A percentile compares a stretch with the other conserved stretches of the same genome.
Evolutionary conservation across 2,113 vertebrate species (phyloP).

Genomic region (Cygnus atratus): DNA sequence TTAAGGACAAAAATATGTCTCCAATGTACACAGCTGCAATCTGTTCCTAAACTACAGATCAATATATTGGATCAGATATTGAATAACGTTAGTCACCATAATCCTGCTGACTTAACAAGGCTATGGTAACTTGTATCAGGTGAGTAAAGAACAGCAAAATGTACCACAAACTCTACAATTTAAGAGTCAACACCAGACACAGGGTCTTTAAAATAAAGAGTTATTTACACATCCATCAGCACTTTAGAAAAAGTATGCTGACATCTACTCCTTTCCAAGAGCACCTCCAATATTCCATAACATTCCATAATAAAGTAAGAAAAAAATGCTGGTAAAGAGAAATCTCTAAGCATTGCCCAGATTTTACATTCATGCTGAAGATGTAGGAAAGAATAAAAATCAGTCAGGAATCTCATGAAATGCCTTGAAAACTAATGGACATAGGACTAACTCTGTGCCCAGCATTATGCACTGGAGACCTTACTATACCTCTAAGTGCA

Average conservation of each 20-base stretch:
- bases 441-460: neutral
- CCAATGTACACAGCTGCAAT: neutral
- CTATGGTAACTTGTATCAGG: neutral
- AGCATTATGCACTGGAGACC: neutral
- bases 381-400: neutral
- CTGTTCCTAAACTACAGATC: neutral
- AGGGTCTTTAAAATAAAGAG: neutral
- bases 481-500: too few relatives aligned
- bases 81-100: too few relatives aligned
- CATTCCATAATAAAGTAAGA: neutral
- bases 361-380: neutral
- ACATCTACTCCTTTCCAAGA: neutral
- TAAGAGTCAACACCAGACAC: neutral
- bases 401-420: neutral
- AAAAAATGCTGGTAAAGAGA: neutral
- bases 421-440: neutral
- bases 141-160: neutral
- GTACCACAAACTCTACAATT: neutral
- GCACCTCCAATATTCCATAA: neutral
- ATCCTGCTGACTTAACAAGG: neutral
- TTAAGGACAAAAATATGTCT: neutral
- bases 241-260: accelerated
- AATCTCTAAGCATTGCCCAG: neutral
- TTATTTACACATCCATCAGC: neutral
- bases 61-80: neutral